Conservation (phyloP, 2,797 vertebrate species). For the Phaenicophaeus curvirostris region DNA sequence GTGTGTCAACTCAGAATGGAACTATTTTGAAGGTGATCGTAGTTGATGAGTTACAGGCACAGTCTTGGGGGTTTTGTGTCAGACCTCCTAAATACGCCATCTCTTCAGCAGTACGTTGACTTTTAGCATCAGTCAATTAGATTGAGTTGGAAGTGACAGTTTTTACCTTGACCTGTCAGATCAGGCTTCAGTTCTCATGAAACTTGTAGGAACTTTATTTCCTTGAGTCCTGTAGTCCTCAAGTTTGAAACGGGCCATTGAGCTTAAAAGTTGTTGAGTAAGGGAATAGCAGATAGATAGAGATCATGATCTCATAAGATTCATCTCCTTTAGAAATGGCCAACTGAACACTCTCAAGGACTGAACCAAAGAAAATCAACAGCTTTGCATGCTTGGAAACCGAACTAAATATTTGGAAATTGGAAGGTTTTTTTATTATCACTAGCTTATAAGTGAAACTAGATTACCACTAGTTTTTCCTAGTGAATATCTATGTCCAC, state of each 20-base stretch:
- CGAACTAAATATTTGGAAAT: neutral
- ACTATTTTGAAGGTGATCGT: no score
- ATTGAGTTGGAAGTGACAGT: neutral
- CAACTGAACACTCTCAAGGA: neutral
- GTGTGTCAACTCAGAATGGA: no score
- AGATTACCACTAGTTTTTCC: neutral
- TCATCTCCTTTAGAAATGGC: neutral
- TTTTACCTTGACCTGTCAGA: neutral
- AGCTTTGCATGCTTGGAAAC: neutral
- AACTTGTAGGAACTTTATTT: neutral
- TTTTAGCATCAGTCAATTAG: neutral
- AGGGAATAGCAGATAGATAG: neutral
- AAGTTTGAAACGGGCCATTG: neutral
- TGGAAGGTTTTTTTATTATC: neutral
- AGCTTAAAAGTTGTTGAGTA: neutral
- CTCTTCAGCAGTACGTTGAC: neutral
- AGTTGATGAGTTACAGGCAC: no score
- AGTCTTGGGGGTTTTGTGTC: no score
- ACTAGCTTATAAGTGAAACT: neutral
- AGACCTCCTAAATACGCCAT: no score
- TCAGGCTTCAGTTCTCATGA: neutral
- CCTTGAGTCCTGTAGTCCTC: neutral
- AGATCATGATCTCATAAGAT: neutral
- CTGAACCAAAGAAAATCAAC: neutral
- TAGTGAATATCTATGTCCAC: neutral